Conservation (phyloP, 2,113 vertebrate species). For the Ifrita kowaldi region DNA sequence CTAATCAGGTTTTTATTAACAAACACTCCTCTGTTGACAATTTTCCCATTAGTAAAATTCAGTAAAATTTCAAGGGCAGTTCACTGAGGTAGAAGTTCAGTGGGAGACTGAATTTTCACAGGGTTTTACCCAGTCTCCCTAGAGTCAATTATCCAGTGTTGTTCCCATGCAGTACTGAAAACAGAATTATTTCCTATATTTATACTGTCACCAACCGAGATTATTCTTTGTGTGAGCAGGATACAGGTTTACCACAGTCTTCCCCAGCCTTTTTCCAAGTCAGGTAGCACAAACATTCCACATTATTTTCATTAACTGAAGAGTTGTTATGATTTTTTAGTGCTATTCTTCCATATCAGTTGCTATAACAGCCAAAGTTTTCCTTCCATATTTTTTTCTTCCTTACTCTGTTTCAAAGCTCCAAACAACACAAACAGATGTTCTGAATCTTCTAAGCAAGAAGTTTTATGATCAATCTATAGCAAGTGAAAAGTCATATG, state of each 20-base stretch:
- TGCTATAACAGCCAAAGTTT: not conserved
- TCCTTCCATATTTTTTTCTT: not conserved
- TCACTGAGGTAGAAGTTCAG: not conserved
- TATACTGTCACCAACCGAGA: not conserved
- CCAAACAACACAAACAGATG: not conserved
- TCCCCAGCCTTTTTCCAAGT: not conserved
- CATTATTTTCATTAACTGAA: not conserved
- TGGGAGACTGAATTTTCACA: not conserved
- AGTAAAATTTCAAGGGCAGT: not conserved
- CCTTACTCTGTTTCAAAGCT: not conserved
- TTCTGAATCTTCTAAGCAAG: not conserved
- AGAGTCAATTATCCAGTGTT: not conserved
- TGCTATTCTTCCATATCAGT: not conserved
- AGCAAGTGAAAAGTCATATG: not conserved
- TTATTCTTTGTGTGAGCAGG: not conserved
- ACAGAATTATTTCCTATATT: not conserved
- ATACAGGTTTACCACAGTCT: not conserved
- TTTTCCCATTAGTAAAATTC: not conserved
- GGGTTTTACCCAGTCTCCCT: not conserved
- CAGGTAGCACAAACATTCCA: not conserved
- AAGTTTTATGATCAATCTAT: not conserved
- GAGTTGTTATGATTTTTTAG: not conserved
- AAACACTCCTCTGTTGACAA: not conserved
- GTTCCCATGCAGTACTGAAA: not conserved
- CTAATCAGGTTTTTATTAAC: not conserved